A percentile compares a stretch with the other conserved stretches of the same genome.
phyloP scores from a whole-genome alignment of 2,797 vertebrate species.

The Oreonectes daqikongensis region DNA sequence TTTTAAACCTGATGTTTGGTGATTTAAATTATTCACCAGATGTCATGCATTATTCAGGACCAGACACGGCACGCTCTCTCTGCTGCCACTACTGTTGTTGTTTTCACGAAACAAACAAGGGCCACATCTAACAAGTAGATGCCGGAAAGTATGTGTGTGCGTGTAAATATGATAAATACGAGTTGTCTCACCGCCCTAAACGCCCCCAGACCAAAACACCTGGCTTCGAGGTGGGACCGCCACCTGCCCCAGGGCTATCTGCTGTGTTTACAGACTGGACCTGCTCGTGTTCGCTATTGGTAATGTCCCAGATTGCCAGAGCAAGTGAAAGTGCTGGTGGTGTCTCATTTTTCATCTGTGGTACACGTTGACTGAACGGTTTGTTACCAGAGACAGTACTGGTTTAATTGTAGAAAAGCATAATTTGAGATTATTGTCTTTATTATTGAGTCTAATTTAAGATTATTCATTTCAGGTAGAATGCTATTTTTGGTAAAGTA shows the following conservation, averaged over 20 bases:
- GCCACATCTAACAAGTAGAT: slow-evolving; percentile 47
- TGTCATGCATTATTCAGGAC: slow-evolving; percentile 63
- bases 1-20: slow-evolving; percentile 65
- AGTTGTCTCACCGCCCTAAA: slow-evolving; percentile 41
- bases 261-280: slow-evolving; percentile 38
- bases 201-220: slow-evolving; percentile 50
- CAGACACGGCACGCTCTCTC: slow-evolving; percentile 52
- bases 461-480: slow-evolving; percentile 25
- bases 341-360: slow-evolving; percentile 4
- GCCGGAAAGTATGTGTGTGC: slow-evolving; percentile 40
- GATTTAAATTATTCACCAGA: slow-evolving; percentile 63
- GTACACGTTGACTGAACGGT: slow-evolving; percentile 9
- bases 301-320: background rate
- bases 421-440: too few species aligned
- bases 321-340: slow-evolving; percentile 18
- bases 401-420: too few species aligned
- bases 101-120: slow-evolving; percentile 62
- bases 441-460: too few species aligned
- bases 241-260: slow-evolving; percentile 53
- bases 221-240: slow-evolving; percentile 49
- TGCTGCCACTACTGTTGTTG: slow-evolving; percentile 51
- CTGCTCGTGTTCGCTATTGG: slow-evolving; percentile 9
- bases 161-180: slow-evolving; percentile 50
- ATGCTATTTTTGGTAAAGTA: slow-evolving; percentile 64
- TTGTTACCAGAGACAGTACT: background rate